phyloP scores from a whole-genome alignment of 2,888 invertebrate species.

The Trachelus tabidus region DNA sequence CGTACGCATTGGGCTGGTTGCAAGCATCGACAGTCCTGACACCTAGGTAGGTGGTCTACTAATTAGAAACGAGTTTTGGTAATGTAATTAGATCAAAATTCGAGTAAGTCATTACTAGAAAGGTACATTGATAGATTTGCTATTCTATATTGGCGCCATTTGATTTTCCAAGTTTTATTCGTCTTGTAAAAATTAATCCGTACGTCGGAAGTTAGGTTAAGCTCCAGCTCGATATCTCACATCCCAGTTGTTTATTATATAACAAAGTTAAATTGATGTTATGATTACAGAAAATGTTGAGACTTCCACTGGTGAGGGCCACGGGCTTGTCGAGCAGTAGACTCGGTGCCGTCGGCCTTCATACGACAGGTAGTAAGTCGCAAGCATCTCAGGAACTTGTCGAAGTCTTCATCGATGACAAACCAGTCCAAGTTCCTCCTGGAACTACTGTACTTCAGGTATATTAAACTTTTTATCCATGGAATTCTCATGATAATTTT shows the following conservation, averaged over 20 bases:
- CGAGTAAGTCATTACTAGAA: background rate
- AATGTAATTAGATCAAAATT: slow-evolving; percentile 19
- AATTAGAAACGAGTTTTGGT: slow-evolving; percentile 24
- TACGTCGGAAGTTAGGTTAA: slow-evolving; percentile 15
- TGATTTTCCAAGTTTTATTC: background rate
- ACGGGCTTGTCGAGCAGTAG: slow-evolving; percentile 65
- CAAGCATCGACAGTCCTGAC: slow-evolving; percentile 29
- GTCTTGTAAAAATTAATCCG: background rate
- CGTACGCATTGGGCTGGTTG: background rate
- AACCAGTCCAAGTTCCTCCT: slow-evolving; percentile 91
- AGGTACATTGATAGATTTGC: background rate
- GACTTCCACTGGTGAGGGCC: slow-evolving; percentile 79
- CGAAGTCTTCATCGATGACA: slow-evolving; percentile 97
- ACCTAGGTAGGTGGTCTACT: slow-evolving; percentile 33
- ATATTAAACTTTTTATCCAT: slow-evolving; percentile 30
- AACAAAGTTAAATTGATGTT: slow-evolving; percentile 34
- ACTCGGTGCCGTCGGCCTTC: slow-evolving; percentile 57
- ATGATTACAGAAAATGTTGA: slow-evolving; percentile 73
- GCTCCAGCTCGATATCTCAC: background rate
- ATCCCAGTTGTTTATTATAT: slow-evolving; percentile 43
- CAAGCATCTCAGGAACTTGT: slow-evolving; percentile 77
- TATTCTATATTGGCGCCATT: background rate
- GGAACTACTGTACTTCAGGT: slow-evolving; percentile 98
- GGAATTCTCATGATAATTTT: background rate
- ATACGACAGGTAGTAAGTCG: slow-evolving; percentile 50